Percentiles rank a stretch among this genome's conserved stretches.
These are phyloP conservation scores for Cataglyphis hispanica DNA, from an alignment of 1,140 invertebrate species.

Conservation along the genomic window DNA sequence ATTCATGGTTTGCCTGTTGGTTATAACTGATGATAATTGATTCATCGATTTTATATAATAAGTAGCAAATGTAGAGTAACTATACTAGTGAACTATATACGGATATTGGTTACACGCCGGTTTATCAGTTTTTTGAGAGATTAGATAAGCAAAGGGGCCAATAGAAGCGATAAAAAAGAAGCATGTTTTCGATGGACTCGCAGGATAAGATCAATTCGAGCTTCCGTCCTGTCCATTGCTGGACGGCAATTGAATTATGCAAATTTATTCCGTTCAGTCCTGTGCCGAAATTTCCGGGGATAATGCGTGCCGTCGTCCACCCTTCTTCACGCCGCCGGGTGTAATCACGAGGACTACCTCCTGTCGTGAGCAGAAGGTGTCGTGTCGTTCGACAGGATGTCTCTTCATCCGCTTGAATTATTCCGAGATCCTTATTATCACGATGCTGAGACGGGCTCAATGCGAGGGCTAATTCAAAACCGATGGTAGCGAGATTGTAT, in stretches of 20 bases:
- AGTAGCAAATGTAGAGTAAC: not conserved
- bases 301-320: conserved; percentile 30
- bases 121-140: not conserved
- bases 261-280: conserved; percentile 61
- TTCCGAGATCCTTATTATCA: conserved; percentile 53
- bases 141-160: not conserved
- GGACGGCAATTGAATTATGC: conserved; percentile 70
- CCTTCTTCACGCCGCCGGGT: conserved; percentile 17
- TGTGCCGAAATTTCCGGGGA: conserved; percentile 65
- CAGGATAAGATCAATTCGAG: conserved; percentile 70
- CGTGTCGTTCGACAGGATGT: conserved; percentile 17
- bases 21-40: not conserved
- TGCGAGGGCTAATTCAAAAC: conserved; percentile 26
- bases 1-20: not conserved
- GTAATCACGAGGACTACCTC: conserved; percentile 58
- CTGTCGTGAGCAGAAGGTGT: conserved; percentile 54
- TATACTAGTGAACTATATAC: not conserved
- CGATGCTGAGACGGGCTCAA: conserved; percentile 5
- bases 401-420: conserved; percentile 65
- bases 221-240: conserved; percentile 44
- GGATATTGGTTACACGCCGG: not conserved
- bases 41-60: conserved; percentile 6
- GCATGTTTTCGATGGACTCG: conserved; percentile 17
- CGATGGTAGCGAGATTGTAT: not conserved
- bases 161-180: not conserved